These are phyloP conservation scores for Chloroclysta siterata DNA, from an alignment of 2,888 invertebrate genomes.

Conservation along the genomic window DNA sequence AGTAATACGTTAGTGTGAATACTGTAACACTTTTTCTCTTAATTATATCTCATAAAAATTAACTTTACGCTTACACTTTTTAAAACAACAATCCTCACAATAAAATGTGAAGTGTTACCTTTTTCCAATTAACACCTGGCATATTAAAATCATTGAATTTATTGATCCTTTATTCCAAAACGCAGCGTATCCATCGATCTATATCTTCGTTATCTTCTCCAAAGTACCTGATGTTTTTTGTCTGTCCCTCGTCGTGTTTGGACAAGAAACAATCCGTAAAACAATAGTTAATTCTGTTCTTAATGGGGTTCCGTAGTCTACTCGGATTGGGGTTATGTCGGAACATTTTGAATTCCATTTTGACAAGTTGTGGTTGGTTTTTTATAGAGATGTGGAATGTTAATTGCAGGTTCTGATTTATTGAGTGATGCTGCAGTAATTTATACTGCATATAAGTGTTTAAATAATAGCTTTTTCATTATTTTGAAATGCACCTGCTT, in stretches of 20 bases:
- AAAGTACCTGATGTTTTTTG: slow-evolving; percentile 80
- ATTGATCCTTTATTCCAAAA: slow-evolving; percentile 27
- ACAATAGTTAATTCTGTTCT: slow-evolving; percentile 73
- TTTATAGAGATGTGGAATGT: slow-evolving; percentile 47
- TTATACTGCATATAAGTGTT: slow-evolving; percentile 36
- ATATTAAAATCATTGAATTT: slow-evolving; percentile 43
- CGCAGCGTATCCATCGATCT: slow-evolving; percentile 49
- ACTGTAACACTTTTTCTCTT: too few species aligned
- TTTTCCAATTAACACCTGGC: slow-evolving; percentile 40
- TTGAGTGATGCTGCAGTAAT: slow-evolving; percentile 51
- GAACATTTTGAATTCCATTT: slow-evolving; percentile 73
- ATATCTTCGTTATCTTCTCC: slow-evolving; percentile 46
- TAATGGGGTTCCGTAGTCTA: slow-evolving; percentile 26
- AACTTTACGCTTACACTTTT: too few species aligned
- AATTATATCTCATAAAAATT: too few species aligned
- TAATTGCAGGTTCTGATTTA: slow-evolving; percentile 70
- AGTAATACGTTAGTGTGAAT: too few species aligned
- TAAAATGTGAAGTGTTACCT: slow-evolving; percentile 17
- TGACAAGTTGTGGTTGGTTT: slow-evolving; percentile 60
- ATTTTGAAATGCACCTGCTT: slow-evolving; percentile 39
- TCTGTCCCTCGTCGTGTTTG: slow-evolving; percentile 69
- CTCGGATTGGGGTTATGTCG: slow-evolving; percentile 59
- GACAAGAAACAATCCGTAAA: slow-evolving; percentile 73
- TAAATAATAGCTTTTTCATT: slow-evolving; percentile 28
- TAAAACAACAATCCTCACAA: not conserved